phyloP scores from a whole-genome alignment of 2,888 invertebrate species.

The Punctoribates punctum region DNA sequence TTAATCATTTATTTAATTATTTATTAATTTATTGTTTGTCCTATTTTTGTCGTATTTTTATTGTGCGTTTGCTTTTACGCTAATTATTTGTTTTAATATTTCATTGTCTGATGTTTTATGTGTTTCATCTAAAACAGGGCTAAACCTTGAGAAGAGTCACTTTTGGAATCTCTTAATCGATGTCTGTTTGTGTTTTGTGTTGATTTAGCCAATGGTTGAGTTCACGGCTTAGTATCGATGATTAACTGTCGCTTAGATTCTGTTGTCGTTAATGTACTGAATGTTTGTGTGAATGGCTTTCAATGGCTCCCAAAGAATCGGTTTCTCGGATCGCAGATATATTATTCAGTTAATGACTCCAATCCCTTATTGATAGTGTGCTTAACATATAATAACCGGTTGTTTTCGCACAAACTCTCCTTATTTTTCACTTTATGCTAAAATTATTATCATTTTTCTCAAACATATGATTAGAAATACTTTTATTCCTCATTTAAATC shows the following conservation, averaged over 20 bases:
- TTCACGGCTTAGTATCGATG: constrained; percentile 4
- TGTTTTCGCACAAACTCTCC: not conserved
- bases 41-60: not conserved
- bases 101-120: not conserved
- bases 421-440: not conserved
- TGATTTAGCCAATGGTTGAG: constrained; percentile 11
- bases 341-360: constrained; percentile 10
- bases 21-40: not conserved
- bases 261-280: not conserved
- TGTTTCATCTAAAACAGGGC: not conserved
- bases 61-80: not conserved
- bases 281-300: not conserved
- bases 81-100: constrained; percentile 1
- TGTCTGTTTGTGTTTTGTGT: not conserved
- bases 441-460: not conserved
- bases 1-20: not conserved
- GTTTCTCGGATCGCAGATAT: not conserved
- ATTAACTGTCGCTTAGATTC: constrained; percentile 1
- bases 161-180: not conserved
- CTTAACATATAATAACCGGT: constrained; percentile 5
- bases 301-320: constrained; percentile 7
- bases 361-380: not conserved
- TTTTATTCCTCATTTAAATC: too few relatives aligned
- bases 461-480: too few relatives aligned
- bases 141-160: not conserved